These are phyloP conservation scores for Papilio protenor DNA, from an alignment of 2,888 invertebrate species.

Conservation along the genomic window DNA sequence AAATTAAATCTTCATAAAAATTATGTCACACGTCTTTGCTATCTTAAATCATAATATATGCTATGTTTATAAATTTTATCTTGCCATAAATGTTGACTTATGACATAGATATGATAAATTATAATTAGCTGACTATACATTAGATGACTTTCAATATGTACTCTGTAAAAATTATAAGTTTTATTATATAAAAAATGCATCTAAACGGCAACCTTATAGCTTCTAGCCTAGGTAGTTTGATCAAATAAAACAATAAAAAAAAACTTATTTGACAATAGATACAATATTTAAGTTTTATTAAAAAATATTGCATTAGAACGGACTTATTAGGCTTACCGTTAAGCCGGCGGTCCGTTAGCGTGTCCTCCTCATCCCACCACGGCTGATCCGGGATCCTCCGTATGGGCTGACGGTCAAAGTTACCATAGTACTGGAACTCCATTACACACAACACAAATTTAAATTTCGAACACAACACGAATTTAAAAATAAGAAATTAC, in stretches of 20 bases:
- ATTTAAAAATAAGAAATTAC: constrained; percentile 51
- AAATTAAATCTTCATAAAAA: background rate
- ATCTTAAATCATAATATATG: background rate
- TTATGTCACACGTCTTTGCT: background rate
- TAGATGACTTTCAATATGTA: background rate
- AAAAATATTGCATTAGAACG: background rate
- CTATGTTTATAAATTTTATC: background rate
- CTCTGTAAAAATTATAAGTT: background rate
- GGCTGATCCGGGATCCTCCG: constrained; percentile 71
- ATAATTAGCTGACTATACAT: background rate
- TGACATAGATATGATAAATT: constrained; percentile 2
- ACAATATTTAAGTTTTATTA: background rate
- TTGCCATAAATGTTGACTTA: constrained; percentile 10
- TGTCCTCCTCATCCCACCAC: constrained; percentile 80
- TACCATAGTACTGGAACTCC: constrained; percentile 80
- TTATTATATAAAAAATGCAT: background rate
- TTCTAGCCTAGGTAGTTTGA: no score
- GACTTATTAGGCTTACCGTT: constrained; percentile 66
- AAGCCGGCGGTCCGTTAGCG: constrained; percentile 72
- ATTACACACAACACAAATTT: constrained; percentile 53
- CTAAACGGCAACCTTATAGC: no score
- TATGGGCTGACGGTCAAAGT: constrained; percentile 66
- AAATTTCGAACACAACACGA: constrained; percentile 47
- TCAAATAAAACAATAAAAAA: background rate
- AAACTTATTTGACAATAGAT: background rate